Evolutionary conservation across 1,140 invertebrate genomes (phyloP).

Genomic region (Ladona fulva): DNA sequence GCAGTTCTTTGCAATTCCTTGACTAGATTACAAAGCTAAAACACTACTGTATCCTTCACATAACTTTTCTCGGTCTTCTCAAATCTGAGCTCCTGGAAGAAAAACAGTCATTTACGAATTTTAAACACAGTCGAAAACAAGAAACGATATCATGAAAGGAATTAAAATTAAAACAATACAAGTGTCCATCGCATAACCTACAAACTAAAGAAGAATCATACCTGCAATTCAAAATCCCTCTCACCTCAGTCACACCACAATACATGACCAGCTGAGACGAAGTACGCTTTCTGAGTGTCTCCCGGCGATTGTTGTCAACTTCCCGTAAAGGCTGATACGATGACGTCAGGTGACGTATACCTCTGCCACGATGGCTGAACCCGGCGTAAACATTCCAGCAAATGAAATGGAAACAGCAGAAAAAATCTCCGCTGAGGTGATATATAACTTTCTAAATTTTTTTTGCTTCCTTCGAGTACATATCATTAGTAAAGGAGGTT

Average conservation of each 20-base stretch:
- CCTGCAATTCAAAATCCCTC: neutral
- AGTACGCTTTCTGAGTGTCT: neutral
- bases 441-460: neutral
- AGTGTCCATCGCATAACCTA: neutral
- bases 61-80: neutral
- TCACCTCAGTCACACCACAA: neutral
- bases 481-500: no score
- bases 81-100: neutral
- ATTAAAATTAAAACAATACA: neutral
- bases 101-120: neutral
- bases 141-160: no score
- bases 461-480: neutral
- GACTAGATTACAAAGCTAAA: neutral
- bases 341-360: slow-evolving; percentile 4
- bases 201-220: neutral
- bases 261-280: neutral
- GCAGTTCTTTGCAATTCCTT: neutral
- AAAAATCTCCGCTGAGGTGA: neutral
- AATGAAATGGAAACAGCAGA: neutral
- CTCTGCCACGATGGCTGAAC: slow-evolving; percentile 14
- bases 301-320: neutral
- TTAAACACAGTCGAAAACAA: no score
- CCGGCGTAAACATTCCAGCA: slow-evolving; percentile 13
- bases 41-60: neutral
- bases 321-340: neutral